A percentile compares a stretch with the other conserved stretches of the same genome.
Conservation (phyloP, 2,113 vertebrate species). For the Mobula birostris region DNA sequence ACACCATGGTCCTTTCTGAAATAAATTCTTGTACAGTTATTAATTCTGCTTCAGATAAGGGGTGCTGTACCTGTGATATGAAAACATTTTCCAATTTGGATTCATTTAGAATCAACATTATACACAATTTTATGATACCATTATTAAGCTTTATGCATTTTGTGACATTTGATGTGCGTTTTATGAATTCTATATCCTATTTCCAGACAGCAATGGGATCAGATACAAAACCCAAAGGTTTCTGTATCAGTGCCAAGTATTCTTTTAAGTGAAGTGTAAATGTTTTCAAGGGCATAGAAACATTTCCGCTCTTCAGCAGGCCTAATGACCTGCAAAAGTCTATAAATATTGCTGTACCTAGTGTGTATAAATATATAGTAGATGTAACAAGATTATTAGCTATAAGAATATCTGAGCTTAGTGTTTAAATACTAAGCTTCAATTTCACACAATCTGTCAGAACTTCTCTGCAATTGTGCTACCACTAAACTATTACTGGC, state of each 20-base stretch:
- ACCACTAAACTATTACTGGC: no score
- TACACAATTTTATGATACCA: neutral
- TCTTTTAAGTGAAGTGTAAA: neutral
- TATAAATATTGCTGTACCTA: neutral
- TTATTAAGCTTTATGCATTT: no score
- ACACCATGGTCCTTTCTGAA: no score
- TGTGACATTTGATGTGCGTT: neutral
- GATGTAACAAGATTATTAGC: neutral
- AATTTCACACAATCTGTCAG: neutral
- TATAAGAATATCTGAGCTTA: neutral
- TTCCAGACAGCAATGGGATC: neutral
- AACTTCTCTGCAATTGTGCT: neutral
- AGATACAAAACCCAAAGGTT: neutral
- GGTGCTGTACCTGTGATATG: no score
- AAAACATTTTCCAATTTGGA: neutral
- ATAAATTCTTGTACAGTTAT: no score
- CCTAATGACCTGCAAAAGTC: slow-evolving; percentile 7
- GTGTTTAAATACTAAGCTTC: neutral
- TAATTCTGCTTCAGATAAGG: no score
- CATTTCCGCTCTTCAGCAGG: neutral
- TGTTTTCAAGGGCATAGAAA: neutral
- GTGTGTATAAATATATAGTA: neutral
- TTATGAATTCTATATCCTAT: neutral
- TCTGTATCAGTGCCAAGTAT: slow-evolving; percentile 2
- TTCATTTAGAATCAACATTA: neutral